Conservation (phyloP, 2,888 invertebrate genomes). For the Leptinotarsa tumamoca region DNA sequence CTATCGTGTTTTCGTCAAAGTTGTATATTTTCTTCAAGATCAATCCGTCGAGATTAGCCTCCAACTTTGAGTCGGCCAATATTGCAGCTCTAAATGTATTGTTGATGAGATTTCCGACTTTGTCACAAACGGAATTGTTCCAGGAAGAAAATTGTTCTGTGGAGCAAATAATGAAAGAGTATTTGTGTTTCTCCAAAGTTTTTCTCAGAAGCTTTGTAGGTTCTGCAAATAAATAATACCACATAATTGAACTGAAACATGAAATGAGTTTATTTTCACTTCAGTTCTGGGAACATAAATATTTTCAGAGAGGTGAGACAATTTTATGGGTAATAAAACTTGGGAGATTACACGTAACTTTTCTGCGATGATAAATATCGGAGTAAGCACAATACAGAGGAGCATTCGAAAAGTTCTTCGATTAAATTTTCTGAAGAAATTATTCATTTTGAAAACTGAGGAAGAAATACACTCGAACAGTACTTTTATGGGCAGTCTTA, state of each 20-base stretch:
- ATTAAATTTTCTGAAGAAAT: too few relatives aligned
- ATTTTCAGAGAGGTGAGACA: slow-evolving; percentile 2
- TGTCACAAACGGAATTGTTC: neutral
- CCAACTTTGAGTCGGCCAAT: too few relatives aligned
- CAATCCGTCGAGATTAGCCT: neutral
- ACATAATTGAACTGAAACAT: slow-evolving; percentile 4
- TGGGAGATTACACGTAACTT: neutral
- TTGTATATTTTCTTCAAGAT: too few relatives aligned
- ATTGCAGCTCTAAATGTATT: too few relatives aligned
- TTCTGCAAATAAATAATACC: neutral
- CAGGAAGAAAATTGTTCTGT: neutral
- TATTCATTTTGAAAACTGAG: too few relatives aligned
- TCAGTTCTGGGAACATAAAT: slow-evolving; percentile 6
- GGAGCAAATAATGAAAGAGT: neutral
- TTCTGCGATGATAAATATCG: too few relatives aligned
- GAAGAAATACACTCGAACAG: too few relatives aligned
- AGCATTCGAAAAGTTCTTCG: too few relatives aligned
- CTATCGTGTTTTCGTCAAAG: too few relatives aligned
- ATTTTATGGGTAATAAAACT: slow-evolving; percentile 1
- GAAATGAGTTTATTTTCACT: slow-evolving; percentile 12
- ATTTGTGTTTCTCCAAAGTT: neutral
- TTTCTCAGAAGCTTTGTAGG: slow-evolving; percentile 1
- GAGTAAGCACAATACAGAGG: too few relatives aligned
- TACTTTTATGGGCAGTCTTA: too few relatives aligned
- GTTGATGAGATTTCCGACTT: too few relatives aligned